These are phyloP conservation scores for Luperina testacea DNA, from an alignment of 2,888 invertebrate species.

Conservation along the genomic window DNA sequence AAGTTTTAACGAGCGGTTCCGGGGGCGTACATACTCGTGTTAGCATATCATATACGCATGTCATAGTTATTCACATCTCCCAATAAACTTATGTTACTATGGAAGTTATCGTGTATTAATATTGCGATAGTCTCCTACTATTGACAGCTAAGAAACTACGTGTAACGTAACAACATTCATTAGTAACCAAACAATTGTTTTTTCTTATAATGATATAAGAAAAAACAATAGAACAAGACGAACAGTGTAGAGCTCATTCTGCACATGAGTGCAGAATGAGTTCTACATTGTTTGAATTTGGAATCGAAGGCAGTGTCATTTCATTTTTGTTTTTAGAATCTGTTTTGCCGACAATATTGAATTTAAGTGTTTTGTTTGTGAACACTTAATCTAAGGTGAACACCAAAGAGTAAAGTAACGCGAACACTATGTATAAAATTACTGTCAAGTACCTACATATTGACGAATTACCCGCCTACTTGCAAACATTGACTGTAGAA, in stretches of 20 bases:
- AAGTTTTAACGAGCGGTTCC: slow-evolving; percentile 61
- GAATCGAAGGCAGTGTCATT: not conserved
- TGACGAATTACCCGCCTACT: not conserved
- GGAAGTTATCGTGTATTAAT: not conserved
- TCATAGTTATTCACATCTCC: slow-evolving; percentile 17
- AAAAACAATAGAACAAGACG: too few species aligned
- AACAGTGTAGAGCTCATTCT: too few species aligned
- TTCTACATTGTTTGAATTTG: not conserved
- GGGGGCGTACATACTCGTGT: slow-evolving; percentile 1
- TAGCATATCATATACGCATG: slow-evolving; percentile 10
- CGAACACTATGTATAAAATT: not conserved
- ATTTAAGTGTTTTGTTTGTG: not conserved
- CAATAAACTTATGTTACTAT: slow-evolving; percentile 15
- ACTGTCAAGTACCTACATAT: not conserved
- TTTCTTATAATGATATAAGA: too few species aligned
- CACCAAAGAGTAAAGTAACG: too few species aligned
- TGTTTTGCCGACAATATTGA: not conserved
- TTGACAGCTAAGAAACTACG: not conserved
- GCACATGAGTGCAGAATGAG: too few species aligned
- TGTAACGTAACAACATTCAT: not conserved
- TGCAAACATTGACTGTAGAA: not conserved
- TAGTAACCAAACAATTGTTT: not conserved
- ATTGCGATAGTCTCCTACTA: not conserved
- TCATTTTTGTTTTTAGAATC: not conserved
- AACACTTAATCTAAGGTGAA: too few species aligned